Base-by-base conservation (phyloP, 2,113 vertebrate species). In the Hemibagrus wyckioides region DNA sequence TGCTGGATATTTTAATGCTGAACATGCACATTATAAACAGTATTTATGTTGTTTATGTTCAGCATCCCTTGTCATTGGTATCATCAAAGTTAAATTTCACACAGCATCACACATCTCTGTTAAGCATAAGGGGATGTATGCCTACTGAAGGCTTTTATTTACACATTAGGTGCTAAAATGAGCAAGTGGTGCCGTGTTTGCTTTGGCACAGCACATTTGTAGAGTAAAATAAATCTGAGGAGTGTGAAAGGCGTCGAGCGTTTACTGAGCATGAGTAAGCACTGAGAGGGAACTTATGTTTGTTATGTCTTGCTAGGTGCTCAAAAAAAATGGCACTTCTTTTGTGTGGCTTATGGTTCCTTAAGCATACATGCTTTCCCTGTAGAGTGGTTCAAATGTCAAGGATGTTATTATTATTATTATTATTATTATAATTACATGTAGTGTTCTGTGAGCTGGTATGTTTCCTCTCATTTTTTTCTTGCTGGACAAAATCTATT, bases 151-250 rank as follows among this genome's bases (percentile, higher is more conserved):
- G 89, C 89, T 90, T 93, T 90, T 93, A 92, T 94, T 94, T 93
- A 92, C 91, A 90, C 90, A 52, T 89, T 86, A 91, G 89, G 86
- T 90, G 90, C 87, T 90, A 89, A 88, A 92, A 92, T 90, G 92
- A 94, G 91, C 85, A 89, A 89, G 85, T 88, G 89, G 89, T 85
- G 89, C 91, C 90, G 90, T 93, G 92, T 92, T 93, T 94, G 92
- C 92, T 82, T 90, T 90, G 81, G 83, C 91, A 92, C 50, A 73
- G 8, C 67, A 85, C 89, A 86, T 81, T 73, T 92, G 91, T 91
- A 87, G 88, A 90, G 90, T 93, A 91, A 92, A 91, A 92, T 90
- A 88, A 92, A 91, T 85, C 13, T 86, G 48, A 87, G 21, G 21
- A 59, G n/a, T 83, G 86, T 83, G 79, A 87, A 82, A 87, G 48